Conservation (phyloP, 2,113 vertebrate species). For the Anthoscopus minutus region DNA sequence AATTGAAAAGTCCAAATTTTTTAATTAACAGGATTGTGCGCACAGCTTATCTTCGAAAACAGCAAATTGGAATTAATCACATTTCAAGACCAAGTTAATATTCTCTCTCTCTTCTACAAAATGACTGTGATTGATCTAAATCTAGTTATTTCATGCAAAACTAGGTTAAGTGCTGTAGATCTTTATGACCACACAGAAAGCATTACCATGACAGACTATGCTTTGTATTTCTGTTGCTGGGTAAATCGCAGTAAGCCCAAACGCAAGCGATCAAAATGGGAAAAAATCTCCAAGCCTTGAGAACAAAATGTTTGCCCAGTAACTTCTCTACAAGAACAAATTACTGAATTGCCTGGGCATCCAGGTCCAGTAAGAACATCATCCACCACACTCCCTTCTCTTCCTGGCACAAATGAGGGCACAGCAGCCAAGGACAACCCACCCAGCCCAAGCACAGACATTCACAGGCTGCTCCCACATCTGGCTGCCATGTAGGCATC, state of each 20-base stretch:
- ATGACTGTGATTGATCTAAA: slow-evolving; percentile 57
- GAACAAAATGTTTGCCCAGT: not conserved
- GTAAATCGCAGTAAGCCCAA: not conserved
- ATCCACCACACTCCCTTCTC: not conserved
- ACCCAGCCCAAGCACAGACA: not conserved
- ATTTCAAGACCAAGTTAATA: slow-evolving; percentile 57
- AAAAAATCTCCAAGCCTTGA: not conserved
- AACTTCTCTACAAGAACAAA: not conserved
- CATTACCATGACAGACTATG: not conserved
- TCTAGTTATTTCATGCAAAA: slow-evolving; percentile 59
- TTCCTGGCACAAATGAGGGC: rapidly evolving
- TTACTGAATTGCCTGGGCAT: not conserved
- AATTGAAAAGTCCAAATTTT: slow-evolving; percentile 35
- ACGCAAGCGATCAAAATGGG: not conserved
- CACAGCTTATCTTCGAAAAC: slow-evolving; percentile 50
- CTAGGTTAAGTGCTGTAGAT: slow-evolving; percentile 55
- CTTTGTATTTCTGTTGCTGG: slow-evolving; percentile 6
- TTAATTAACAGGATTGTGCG: slow-evolving; percentile 55
- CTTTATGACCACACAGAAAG: slow-evolving; percentile 55
- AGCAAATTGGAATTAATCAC: slow-evolving; percentile 61
- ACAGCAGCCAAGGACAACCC: not conserved
- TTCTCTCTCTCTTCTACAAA: slow-evolving; percentile 42
- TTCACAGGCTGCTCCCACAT: rapidly evolving
- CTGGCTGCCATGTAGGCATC: rapidly evolving
- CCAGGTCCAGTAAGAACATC: not conserved